These are phyloP conservation scores for Drosophila truncata DNA, from an alignment of 1,140 invertebrate species.

Conservation along the genomic window DNA sequence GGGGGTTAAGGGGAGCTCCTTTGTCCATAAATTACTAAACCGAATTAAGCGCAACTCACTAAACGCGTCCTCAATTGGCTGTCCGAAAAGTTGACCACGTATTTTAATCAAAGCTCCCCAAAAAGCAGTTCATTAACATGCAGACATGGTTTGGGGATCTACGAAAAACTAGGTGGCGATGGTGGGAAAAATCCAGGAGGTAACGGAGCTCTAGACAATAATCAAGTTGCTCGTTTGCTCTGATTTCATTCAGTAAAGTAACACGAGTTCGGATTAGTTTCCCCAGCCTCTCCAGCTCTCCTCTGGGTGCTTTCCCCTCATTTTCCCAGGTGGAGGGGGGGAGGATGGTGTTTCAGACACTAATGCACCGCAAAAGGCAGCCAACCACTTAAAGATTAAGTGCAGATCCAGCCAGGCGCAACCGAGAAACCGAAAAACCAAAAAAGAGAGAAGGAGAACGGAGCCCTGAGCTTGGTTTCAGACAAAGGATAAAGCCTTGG, in stretches of 20 bases:
- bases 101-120: conserved; percentile 70
- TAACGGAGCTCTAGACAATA: conserved; percentile 60
- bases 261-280: conserved; percentile 79
- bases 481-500: conserved; percentile 64
- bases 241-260: conserved; percentile 75
- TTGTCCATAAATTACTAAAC: conserved; percentile 81
- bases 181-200: conserved; percentile 14
- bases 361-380: conserved; percentile 79
- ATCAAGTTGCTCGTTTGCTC: conserved; percentile 70
- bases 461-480: conserved; percentile 17
- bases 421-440: conserved; percentile 47
- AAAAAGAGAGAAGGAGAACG: not conserved
- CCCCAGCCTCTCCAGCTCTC: conserved; percentile 8
- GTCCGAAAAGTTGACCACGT: conserved; percentile 80
- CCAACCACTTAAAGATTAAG: conserved; percentile 82
- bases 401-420: conserved; percentile 75
- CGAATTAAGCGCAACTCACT: conserved; percentile 81
- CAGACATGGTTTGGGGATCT: conserved; percentile 30
- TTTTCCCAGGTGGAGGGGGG: conserved; percentile 35
- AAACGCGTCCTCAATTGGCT: conserved; percentile 79
- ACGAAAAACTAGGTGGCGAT: not conserved
- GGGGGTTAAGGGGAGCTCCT: conserved; percentile 41
- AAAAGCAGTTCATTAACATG: conserved; percentile 71
- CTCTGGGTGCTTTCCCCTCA: not conserved
- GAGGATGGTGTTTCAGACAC: conserved; percentile 18